Conservation (phyloP, 2,888 invertebrate genomes). For the Drosophila helvetica region DNA sequence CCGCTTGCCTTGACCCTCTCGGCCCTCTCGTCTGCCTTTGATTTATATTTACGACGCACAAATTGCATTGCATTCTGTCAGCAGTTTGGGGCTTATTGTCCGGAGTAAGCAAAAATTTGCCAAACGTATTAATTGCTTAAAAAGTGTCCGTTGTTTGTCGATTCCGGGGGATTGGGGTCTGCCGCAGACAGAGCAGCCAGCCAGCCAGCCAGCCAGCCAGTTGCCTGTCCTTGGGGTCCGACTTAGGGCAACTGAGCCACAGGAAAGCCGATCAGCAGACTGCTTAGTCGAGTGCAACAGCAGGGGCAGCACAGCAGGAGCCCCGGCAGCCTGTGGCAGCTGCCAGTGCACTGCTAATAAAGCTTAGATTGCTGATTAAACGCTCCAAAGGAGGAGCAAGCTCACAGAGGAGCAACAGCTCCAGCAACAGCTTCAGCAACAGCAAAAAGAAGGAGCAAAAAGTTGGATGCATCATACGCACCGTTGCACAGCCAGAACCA, state of each 20-base stretch:
- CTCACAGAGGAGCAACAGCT: conserved; percentile 4
- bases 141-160: conserved; percentile 48
- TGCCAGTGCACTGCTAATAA: conserved; percentile 71
- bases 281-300: conserved; percentile 62
- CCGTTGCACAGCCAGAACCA: conserved; percentile 62
- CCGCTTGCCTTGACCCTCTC: conserved; percentile 44
- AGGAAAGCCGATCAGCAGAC: conserved; percentile 74
- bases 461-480: conserved; percentile 70
- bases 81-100: conserved; percentile 63
- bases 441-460: conserved; percentile 44
- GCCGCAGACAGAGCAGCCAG: background rate
- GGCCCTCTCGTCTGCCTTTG: conserved; percentile 33
- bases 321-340: conserved; percentile 47
- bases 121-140: conserved; percentile 71
- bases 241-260: conserved; percentile 68
- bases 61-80: conserved; percentile 68
- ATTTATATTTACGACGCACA: conserved; percentile 55
- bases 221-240: background rate
- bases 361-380: conserved; percentile 79
- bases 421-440: background rate
- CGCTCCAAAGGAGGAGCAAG: conserved; percentile 42
- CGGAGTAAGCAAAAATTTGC: conserved; percentile 70
- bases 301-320: conserved; percentile 49
- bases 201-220: conserved; percentile 15
- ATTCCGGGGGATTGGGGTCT: conserved; percentile 4